These are phyloP conservation scores for Lepas anatifera DNA, from an alignment of 2,888 invertebrate genomes.

Conservation along the genomic window DNA sequence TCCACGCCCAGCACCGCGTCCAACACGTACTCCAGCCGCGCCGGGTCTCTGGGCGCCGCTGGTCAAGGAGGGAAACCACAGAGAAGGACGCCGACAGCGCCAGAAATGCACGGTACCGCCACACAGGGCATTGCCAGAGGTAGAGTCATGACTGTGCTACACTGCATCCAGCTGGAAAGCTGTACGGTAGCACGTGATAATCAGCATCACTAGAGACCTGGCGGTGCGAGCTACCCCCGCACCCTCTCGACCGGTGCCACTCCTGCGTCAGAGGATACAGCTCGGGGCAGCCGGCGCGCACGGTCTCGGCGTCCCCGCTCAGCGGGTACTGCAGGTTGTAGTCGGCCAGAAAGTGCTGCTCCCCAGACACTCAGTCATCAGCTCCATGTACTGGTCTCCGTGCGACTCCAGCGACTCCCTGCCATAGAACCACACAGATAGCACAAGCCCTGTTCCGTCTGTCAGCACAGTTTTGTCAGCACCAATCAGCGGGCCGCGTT, in stretches of 20 bases:
- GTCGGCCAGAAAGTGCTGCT: slow-evolving; percentile 51
- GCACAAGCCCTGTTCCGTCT: no score
- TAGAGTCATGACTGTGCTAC: not conserved
- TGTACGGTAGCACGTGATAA: not conserved
- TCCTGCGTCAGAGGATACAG: slow-evolving; percentile 12
- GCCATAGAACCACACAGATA: not conserved
- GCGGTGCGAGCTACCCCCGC: not conserved
- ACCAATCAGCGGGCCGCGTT: no score
- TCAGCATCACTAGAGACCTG: not conserved
- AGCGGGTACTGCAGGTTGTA: slow-evolving; percentile 54
- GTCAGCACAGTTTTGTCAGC: no score
- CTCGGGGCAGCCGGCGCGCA: slow-evolving; percentile 3
- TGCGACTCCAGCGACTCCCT: slow-evolving; percentile 16
- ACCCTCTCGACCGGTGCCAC: not conserved
- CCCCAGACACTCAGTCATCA: slow-evolving; percentile 41
- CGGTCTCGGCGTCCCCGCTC: slow-evolving; percentile 49
- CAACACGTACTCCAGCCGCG: not conserved
- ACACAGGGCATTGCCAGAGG: not conserved
- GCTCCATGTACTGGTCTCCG: slow-evolving; percentile 37
- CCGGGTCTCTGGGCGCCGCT: not conserved
- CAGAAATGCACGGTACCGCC: not conserved
- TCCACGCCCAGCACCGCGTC: not conserved
- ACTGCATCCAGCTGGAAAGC: not conserved
- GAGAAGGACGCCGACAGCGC: not conserved
- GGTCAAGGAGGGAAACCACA: not conserved